Conservation (phyloP, 2,113 vertebrate genomes). For the Baryphthengus martii region DNA sequence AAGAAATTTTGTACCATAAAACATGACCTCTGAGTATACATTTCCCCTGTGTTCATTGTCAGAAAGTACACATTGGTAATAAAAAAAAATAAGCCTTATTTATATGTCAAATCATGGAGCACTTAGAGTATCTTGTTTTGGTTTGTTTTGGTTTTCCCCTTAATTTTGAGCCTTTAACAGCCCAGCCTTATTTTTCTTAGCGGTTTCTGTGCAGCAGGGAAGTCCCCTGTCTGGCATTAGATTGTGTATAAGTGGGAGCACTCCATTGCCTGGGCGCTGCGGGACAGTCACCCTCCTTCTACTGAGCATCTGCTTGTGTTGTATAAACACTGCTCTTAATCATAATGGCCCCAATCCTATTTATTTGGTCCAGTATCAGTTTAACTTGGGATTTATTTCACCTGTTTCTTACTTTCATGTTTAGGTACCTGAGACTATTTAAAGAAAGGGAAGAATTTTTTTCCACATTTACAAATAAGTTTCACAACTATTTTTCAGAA, state of each 20-base stretch:
- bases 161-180: not conserved
- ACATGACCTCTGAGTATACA: not conserved
- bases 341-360: constrained; percentile 37
- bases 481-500: not conserved
- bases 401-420: not conserved
- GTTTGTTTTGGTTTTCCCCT: not conserved
- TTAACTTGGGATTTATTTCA: constrained; percentile 41
- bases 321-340: constrained; percentile 35
- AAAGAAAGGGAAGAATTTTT: not conserved
- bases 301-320: constrained; percentile 6
- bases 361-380: constrained; percentile 31
- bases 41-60: not conserved
- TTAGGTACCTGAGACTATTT: not conserved
- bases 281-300: not conserved
- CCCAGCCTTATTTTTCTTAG: not conserved
- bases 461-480: not conserved
- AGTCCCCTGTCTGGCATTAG: not conserved
- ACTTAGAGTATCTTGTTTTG: not conserved
- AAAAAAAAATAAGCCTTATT: not conserved
- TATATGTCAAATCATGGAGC: not conserved
- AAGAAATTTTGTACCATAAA: not conserved
- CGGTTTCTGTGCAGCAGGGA: not conserved
- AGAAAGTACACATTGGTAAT: not conserved
- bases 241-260: not conserved
- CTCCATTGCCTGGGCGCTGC: not conserved